Conservation (phyloP, 1,140 invertebrate species). For the Drosophila melanica region DNA sequence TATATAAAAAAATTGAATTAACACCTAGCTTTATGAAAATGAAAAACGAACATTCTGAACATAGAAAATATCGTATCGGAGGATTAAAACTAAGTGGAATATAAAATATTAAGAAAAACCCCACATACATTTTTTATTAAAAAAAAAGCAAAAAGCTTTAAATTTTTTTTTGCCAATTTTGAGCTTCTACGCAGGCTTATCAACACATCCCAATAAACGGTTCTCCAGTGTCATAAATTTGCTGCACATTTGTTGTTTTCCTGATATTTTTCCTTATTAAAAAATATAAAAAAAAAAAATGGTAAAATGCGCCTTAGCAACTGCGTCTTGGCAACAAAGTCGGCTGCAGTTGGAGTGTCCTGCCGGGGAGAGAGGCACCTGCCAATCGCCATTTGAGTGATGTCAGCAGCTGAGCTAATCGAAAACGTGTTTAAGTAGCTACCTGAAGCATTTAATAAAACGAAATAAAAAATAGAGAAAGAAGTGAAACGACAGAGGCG, state of each 20-base stretch:
- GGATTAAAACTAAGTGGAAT: too few species aligned
- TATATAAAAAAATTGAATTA: too few species aligned
- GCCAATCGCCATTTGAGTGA: conserved; percentile 52
- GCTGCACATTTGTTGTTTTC: conserved; percentile 56
- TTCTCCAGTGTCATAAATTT: conserved; percentile 10
- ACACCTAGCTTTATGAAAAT: too few species aligned
- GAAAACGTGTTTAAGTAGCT: conserved; percentile 83
- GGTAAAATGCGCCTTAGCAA: conserved; percentile 9
- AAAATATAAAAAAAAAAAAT: conserved; percentile 47
- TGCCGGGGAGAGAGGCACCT: background rate
- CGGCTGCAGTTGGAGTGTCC: background rate
- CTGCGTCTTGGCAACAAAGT: background rate
- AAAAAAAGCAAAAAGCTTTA: background rate
- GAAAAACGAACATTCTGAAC: too few species aligned
- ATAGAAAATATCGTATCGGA: too few species aligned
- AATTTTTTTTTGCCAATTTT: conserved; percentile 27
- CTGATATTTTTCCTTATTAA: conserved; percentile 56
- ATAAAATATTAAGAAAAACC: too few species aligned
- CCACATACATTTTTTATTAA: too few species aligned
- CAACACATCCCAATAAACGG: conserved; percentile 63
- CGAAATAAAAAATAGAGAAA: conserved; percentile 48
- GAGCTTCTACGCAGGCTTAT: conserved; percentile 54
- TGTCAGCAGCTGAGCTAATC: conserved; percentile 73
- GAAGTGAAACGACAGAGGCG: conserved; percentile 2
- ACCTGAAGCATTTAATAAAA: conserved; percentile 75